phyloP scores from a whole-genome alignment of 2,113 vertebrate species.

The Hepsetus odoe region DNA sequence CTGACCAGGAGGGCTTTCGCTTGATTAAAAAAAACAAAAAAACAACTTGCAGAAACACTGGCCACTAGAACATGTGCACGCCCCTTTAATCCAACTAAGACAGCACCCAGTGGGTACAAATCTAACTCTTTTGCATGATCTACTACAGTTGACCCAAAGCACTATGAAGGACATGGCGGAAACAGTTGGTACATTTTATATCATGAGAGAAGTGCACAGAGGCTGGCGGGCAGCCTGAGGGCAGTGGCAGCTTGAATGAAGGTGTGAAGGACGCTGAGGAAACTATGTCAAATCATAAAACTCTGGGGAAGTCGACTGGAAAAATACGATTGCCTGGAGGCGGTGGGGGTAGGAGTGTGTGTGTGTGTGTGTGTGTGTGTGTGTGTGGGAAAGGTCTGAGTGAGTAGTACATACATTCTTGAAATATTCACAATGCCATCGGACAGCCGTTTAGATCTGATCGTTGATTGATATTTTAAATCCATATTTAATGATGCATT shows the following conservation, averaged over 20 bases:
- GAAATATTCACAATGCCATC: neutral
- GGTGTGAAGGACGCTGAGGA: neutral
- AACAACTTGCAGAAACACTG: too few relatives aligned
- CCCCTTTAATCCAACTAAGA: too few relatives aligned
- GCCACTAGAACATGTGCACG: too few relatives aligned
- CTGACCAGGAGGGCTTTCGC: too few relatives aligned
- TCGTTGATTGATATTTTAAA: too few relatives aligned
- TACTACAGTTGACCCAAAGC: neutral
- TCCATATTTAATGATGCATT: too few relatives aligned
- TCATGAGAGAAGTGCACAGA: neutral
- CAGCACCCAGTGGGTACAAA: neutral
- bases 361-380: too few relatives aligned
- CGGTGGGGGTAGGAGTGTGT: neutral
- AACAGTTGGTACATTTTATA: neutral
- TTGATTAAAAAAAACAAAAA: too few relatives aligned
- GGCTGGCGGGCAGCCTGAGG: slow-evolving; percentile 1
- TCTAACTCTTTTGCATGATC: neutral
- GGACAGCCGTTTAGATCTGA: too few relatives aligned
- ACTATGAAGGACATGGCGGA: neutral
- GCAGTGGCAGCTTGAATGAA: neutral
- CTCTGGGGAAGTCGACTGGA: neutral
- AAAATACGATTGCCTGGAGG: neutral
- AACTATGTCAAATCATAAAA: slow-evolving; percentile 1
- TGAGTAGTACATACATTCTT: slow-evolving; percentile 6
- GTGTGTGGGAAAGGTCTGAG: slow-evolving; percentile 1